A percentile compares a stretch with the other conserved stretches of the same genome.
phyloP scores from a whole-genome alignment of 2,113 vertebrate genomes.

The Entosphenus tridentatus region DNA sequence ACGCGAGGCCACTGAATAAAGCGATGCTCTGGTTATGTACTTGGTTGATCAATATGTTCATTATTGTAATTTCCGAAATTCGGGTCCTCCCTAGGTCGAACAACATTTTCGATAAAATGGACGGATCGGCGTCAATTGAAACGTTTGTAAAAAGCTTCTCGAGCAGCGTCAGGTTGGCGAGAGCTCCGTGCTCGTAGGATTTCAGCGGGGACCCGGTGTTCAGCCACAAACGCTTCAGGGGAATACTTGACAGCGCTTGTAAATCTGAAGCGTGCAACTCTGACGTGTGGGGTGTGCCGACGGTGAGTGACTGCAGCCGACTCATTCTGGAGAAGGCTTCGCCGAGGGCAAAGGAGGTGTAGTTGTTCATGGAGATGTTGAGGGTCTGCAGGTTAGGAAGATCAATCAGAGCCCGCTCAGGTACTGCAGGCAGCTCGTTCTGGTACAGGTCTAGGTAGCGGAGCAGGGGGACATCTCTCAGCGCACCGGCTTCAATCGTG shows the following conservation, averaged over 20 bases:
- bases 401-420: not conserved
- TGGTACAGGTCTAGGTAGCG: no score
- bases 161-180: not conserved
- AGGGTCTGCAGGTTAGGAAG: not conserved
- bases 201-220: not conserved
- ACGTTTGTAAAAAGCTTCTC: not conserved
- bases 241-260: not conserved
- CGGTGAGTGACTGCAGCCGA: not conserved
- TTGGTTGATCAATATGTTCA: no score
- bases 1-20: no score
- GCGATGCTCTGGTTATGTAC: no score
- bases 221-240: not conserved
- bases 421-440: no score
- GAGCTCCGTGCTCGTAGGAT: not conserved
- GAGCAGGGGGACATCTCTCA: no score
- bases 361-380: not conserved
- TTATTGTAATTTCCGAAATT: no score
- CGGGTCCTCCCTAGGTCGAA: no score
- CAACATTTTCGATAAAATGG: no score
- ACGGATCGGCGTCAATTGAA: no score
- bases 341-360: slow-evolving; percentile 4
- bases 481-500: no score
- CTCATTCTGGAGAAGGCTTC: not conserved
- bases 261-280: not conserved
- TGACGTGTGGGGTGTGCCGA: not conserved